Conservation (phyloP, 2,888 invertebrate genomes). For the Drymonia ruficornis region DNA sequence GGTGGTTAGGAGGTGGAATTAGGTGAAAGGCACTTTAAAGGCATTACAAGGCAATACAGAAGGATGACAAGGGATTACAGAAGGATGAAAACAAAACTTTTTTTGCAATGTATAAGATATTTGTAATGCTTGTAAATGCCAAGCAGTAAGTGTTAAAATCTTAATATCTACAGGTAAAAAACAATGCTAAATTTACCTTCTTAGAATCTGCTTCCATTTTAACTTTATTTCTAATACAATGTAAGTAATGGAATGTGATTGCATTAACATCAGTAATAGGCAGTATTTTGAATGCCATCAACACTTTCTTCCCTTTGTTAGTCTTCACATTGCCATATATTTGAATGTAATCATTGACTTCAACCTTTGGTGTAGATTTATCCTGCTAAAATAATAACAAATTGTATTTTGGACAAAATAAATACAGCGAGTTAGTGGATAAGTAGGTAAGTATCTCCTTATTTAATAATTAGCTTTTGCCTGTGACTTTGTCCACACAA, state of each 20-base stretch:
- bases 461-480: too few species aligned
- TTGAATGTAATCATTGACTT: slow-evolving; percentile 79
- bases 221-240: slow-evolving; percentile 77
- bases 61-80: too few species aligned
- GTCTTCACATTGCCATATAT: slow-evolving; percentile 79
- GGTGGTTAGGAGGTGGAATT: too few species aligned
- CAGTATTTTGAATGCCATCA: slow-evolving; percentile 79
- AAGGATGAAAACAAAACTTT: too few species aligned
- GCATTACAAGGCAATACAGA: too few species aligned
- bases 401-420: background rate
- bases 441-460: too few species aligned
- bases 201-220: slow-evolving; percentile 80
- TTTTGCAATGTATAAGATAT: too few species aligned
- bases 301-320: slow-evolving; percentile 77
- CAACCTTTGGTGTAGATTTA: slow-evolving; percentile 74
- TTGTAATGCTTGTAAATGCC: too few species aligned
- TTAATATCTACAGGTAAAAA: too few species aligned
- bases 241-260: slow-evolving; percentile 81
- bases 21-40: too few species aligned
- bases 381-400: slow-evolving; percentile 52
- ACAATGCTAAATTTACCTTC: slow-evolving; percentile 56
- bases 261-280: slow-evolving; percentile 76
- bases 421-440: background rate
- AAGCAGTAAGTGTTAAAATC: too few species aligned
- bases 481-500: too few species aligned